Base-by-base conservation (phyloP, 2,888 invertebrate genomes). In the Pandemis heparana region DNA sequence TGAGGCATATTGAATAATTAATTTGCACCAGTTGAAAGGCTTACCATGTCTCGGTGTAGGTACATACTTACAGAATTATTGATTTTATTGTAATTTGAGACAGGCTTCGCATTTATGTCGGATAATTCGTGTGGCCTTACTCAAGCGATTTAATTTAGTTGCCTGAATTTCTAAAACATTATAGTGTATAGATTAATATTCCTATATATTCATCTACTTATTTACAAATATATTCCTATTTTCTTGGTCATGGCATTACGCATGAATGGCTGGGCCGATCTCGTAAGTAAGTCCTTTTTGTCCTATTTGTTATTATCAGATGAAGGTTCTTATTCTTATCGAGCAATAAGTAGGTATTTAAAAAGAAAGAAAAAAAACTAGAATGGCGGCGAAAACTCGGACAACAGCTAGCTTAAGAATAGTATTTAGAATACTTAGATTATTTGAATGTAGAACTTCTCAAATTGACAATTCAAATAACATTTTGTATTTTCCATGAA, bases 1-100 rank as follows among this genome's bases (percentile, higher is more conserved):
- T 59, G 59, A 68, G 46, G 38, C 23, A 60, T 38, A 39, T 39
- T 60, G 39, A 60, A 60, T 60, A 60, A 60, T 60, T 60, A 60
- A 60, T 60, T 41, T 39, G 41, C 62, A 60, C n/a, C n/a, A 14
- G 60, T 60, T 60, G n/a, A 56, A 23, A 23, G 56, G 23, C 12
- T 56, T 56, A 56, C 56, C 56, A 1, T 56, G 56, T 56, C 10
- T 23, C 56, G 18, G 18, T 53, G 16, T 18, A 56, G 10, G 56
- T 56, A 56, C 56, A 56, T 8, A 23, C 12, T 56, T 56, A 56
- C 56, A 56, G 0, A 23, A 12, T 56, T 56, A 56, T 56, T 23
- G 56, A 56, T 56, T 56, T 56, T 56, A 23, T 56, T 56, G 56
- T 56, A 23, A 23, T 12, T n/a, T 12, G 12, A 56, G 56, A 23